phyloP scores from a whole-genome alignment of 1,140 invertebrate species.

The Monochamus saltuarius region DNA sequence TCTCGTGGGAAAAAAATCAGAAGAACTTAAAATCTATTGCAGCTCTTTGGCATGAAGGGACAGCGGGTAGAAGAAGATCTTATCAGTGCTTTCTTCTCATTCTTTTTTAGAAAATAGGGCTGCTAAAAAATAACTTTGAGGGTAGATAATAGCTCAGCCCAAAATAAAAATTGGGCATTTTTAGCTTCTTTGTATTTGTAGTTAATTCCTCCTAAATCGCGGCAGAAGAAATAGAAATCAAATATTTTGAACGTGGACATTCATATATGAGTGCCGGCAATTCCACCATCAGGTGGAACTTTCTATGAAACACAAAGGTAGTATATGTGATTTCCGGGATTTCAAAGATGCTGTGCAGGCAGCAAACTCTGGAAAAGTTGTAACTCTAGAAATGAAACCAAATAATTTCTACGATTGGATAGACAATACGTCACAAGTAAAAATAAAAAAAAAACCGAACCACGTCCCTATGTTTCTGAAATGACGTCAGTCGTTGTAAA shows the following conservation, averaged over 20 bases:
- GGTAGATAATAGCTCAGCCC: conserved; percentile 35
- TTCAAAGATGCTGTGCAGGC: conserved; percentile 4
- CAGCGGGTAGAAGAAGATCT: conserved; percentile 35
- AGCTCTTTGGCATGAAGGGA: conserved; percentile 36
- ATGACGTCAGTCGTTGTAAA: too few species aligned
- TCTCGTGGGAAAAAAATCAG: conserved; percentile 16
- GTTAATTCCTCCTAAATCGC: conserved; percentile 16
- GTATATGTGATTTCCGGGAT: conserved; percentile 13
- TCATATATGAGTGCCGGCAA: conserved; percentile 11
- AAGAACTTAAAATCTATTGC: conserved; percentile 20
- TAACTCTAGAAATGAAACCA: too few species aligned
- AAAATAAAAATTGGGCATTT: conserved; percentile 47
- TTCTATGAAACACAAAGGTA: conserved; percentile 3
- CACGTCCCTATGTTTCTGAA: too few species aligned
- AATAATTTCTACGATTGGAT: too few species aligned
- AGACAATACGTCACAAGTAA: too few species aligned
- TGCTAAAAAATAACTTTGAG: conserved; percentile 20
- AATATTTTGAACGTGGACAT: conserved; percentile 23
- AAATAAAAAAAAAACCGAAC: too few species aligned
- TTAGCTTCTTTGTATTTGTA: conserved; percentile 30
- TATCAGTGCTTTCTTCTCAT: conserved; percentile 33
- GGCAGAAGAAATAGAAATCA: conserved; percentile 4
- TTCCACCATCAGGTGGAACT: conserved; percentile 22
- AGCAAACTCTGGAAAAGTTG: too few species aligned
- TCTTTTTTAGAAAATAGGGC: too few species aligned